Base-by-base conservation (phyloP, 2,113 vertebrate genomes). In the Donacobius atricapilla region DNA sequence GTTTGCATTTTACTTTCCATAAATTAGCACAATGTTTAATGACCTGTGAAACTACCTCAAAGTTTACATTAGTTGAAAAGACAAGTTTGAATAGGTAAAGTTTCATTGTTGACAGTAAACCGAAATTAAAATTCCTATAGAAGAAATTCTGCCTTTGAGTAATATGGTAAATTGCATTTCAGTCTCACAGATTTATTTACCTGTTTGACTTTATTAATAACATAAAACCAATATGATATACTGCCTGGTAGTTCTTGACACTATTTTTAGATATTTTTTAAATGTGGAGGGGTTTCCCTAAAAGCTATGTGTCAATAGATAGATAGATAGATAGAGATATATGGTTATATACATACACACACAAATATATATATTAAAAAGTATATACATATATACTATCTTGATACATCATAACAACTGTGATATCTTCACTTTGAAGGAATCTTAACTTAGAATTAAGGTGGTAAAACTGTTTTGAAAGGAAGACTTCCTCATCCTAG, bases 31-130 rank as follows among this genome's bases (percentile, higher is more conserved):
- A 51, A 50, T 48, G 4, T 77, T 61, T 92, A 89, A 89, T 39
- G 58, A 96, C 83, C 37, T 84, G 68, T 50, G 39, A 63, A 84
- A 54, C 14, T 87, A 14, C 56, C 44, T 95, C 21, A 25, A 95
- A 96, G 79, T 97, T 96, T 93, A 44, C n/a, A 94, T 72, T 42
- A 88, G 24, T 96, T 93, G 84, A 83, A 64, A 95, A 95, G 51
- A 50, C 30, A 94, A 93, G 23, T 92, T 92, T 71, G 30, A 80
- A 35, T 60, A 94, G 96, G 28, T 39, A 87, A 77, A 63, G 13
- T 65, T 95, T 83, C 39, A 91, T 57, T 92, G 75, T 23, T 64
- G 44, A 81, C 11, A 28, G 27, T 86, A 87, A 73, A 71, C n/a
- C 14, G 88, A 93, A 20, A 44, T 47, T 42, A 47, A 94, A 93